A percentile compares a stretch with the other conserved stretches of the same genome.
These are phyloP conservation scores for Tinea pellionella DNA, from an alignment of 2,888 invertebrate genomes.

Conservation along the genomic window DNA sequence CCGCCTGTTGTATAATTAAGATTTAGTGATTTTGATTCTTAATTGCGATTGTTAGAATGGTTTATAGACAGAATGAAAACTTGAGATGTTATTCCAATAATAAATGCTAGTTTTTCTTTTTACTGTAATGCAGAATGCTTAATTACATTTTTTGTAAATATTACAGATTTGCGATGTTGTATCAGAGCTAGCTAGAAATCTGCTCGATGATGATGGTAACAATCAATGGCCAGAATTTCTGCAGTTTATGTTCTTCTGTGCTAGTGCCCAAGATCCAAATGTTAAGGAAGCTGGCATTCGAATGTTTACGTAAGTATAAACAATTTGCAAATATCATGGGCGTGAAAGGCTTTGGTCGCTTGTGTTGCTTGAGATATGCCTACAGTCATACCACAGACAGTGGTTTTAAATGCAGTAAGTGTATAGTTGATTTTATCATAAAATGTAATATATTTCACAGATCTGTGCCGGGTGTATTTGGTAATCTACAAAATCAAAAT, in stretches of 20 bases:
- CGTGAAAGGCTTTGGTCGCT: too few species aligned
- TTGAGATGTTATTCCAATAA: too few species aligned
- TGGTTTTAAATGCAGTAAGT: too few species aligned
- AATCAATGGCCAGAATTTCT: constrained; percentile 98
- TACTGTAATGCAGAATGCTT: too few species aligned
- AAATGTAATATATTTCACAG: constrained; percentile 44
- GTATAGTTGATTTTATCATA: too few species aligned
- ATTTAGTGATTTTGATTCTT: too few species aligned
- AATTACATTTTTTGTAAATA: not conserved
- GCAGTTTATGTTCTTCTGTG: constrained; percentile 94
- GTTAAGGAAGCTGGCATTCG: constrained; percentile 94
- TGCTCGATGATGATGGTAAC: constrained; percentile 94
- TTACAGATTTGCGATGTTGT: constrained; percentile 87
- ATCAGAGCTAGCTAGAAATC: constrained; percentile 94
- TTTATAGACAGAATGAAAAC: too few species aligned
- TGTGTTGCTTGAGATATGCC: too few species aligned
- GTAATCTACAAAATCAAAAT: constrained; percentile 92
- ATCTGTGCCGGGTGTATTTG: constrained; percentile 96
- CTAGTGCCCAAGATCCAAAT: constrained; percentile 82
- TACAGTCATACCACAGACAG: too few species aligned
- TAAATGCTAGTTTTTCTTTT: too few species aligned
- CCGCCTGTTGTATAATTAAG: too few species aligned
- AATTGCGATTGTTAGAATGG: too few species aligned
- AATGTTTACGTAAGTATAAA: constrained; percentile 84
- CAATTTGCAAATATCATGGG: not conserved